Base-by-base conservation (phyloP, 2,888 invertebrate genomes). In the Phlogophora meticulosa region DNA sequence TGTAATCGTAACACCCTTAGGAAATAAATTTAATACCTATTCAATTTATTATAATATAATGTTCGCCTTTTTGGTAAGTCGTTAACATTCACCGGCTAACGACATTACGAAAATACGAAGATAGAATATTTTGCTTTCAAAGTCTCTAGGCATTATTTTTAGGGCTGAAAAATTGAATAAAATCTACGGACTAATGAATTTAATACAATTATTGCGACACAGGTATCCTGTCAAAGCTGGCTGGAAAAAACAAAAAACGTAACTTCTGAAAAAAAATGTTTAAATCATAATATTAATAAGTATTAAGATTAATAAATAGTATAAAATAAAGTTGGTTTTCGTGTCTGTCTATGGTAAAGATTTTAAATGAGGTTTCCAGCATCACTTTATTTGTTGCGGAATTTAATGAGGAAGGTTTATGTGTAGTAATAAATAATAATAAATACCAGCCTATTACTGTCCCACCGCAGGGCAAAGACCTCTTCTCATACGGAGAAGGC, bases 31-130 rank as follows among this genome's bases (percentile, higher is more conserved):
- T 55, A 45, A 73, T 49, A 36, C 52, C 51, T 66, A 67, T 78
- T 75, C 43, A 72, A 78, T 73, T 73, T 68, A 69, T 68, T 79
- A 58, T 62, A 67, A 69, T 64, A 69, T 79, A 75, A 64, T 67
- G 38, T 59, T 34, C 40, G 72, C 55, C 55, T 52, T 72, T 69
- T 67, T 69, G 68, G 53, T 64, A 61, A 52, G 48, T 73, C 65
- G 55, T 76, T 82, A 77, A 67, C 67, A 82, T 80, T 80, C 73
- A 66, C 55, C 22, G 61, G 24, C 46, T 77, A 71, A 82, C 64
- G 61, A 59, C 49, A 57, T 82, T 71, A 73, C 42, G 64, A 52
- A 71, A 72, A 67, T 28, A 28, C 46, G 51, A 66, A 76, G 60
- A 72, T 69, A 60, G 61, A 82, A 70, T 74, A 76, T 74, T 74